These are phyloP conservation scores for Myotis findleyi DNA, from an alignment of 2,797 vertebrate species.

Conservation along the genomic window DNA sequence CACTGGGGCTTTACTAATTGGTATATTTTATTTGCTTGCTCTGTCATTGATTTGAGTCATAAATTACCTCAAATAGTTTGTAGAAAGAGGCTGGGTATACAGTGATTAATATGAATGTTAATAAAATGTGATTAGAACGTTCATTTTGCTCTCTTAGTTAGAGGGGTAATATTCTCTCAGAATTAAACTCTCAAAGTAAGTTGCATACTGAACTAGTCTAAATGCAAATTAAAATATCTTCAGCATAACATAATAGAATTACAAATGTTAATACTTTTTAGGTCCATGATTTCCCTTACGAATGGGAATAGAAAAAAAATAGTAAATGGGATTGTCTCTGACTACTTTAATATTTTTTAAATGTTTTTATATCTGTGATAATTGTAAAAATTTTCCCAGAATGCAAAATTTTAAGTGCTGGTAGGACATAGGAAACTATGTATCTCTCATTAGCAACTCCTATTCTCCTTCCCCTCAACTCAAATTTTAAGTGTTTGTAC, in stretches of 20 bases:
- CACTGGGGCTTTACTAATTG: neutral
- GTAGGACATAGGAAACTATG: neutral
- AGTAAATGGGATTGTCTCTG: neutral
- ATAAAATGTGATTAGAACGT: neutral
- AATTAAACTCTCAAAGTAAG: neutral
- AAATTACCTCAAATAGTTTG: neutral
- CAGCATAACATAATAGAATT: neutral
- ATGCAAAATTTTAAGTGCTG: neutral
- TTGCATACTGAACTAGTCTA: neutral
- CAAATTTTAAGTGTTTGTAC: constrained; percentile 20
- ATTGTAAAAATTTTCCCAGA: constrained; percentile 12
- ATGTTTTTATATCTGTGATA: neutral
- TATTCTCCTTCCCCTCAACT: neutral
- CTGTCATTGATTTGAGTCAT: neutral
- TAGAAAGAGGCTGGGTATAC: neutral
- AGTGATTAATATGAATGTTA: neutral
- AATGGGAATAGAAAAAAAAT: neutral
- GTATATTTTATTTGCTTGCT: neutral
- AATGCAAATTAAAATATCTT: neutral
- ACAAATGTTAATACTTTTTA: neutral
- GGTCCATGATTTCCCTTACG: neutral
- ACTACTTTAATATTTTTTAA: neutral
- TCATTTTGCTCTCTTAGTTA: neutral
- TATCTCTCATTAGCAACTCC: no score
- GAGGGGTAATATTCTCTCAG: neutral